These are phyloP conservation scores for Netelia melanura DNA, from an alignment of 2,888 invertebrate genomes.

Conservation along the genomic window DNA sequence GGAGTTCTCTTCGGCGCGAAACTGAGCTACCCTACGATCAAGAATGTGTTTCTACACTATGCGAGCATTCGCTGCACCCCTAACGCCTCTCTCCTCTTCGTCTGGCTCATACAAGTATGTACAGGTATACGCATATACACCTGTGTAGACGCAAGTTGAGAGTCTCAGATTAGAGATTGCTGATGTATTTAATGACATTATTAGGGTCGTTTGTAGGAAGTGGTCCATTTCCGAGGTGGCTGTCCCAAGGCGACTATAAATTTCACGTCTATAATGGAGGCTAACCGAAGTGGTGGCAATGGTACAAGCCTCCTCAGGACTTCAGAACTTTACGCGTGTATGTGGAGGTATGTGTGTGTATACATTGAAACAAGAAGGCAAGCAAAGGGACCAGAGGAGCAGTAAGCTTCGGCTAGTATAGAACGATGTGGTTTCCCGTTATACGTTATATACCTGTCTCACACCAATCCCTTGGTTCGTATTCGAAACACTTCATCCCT, in stretches of 20 bases:
- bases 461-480: slow-evolving; percentile 12
- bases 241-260: slow-evolving; percentile 81
- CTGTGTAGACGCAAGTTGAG: slow-evolving; percentile 6
- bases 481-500: slow-evolving; percentile 22
- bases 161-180: slow-evolving; percentile 80
- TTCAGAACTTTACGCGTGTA: slow-evolving; percentile 3
- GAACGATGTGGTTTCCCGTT: slow-evolving; percentile 58
- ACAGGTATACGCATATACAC: not conserved
- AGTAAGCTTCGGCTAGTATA: slow-evolving; percentile 15
- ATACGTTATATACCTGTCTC: slow-evolving; percentile 34
- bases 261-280: slow-evolving; percentile 80
- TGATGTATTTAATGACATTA: slow-evolving; percentile 82
- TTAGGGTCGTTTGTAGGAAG: slow-evolving; percentile 81
- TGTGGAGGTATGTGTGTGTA: not conserved
- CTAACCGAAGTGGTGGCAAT: slow-evolving; percentile 74
- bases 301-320: slow-evolving; percentile 44
- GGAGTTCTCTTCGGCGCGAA: not conserved
- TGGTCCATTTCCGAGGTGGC: slow-evolving; percentile 77
- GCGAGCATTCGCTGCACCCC: not conserved
- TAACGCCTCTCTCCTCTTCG: not conserved
- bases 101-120: not conserved
- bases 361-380: slow-evolving; percentile 40
- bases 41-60: not conserved
- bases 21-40: not conserved
- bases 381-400: slow-evolving; percentile 20